Base-by-base conservation (phyloP, 2,113 vertebrate genomes). In the Lontra canadensis region DNA sequence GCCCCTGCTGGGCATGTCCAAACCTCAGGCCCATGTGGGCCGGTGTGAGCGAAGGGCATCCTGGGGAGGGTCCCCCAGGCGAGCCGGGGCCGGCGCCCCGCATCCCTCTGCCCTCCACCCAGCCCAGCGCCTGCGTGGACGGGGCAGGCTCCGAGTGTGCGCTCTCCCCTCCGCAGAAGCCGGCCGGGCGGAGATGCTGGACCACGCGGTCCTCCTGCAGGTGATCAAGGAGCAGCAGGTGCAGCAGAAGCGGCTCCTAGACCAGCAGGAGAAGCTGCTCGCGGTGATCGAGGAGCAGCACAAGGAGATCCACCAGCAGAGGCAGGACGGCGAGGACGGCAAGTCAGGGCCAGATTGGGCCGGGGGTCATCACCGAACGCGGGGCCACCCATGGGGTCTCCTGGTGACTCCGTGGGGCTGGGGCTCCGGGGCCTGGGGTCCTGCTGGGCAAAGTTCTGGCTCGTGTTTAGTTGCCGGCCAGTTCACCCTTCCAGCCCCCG, bases 161-260 rank as follows among this genome's bases (percentile, higher is more conserved):
- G 14, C 44, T 1, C 49, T 25, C 80, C 90, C 89, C 42, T 10
- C 18, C 17, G 25, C 95, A 99, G 99, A 99, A 91, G 98, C 97
- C 0, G 98, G 97, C 47, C 97, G 98, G 85, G 98, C n/a, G 0
- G 99, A 99, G 95, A 98, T 99, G 98, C 98, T 99, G 14, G 99
- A 99, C 98, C 99, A 99, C 0, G 99, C 99, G 0, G 59, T 99
- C 90, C 99, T 99, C 67, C 99, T 99, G 97, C 99, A 99, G 98
- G 99, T 99, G 93, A 99, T 99, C 97, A 99, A 99, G 83, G 99
- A 99, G 95, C 99, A 99, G 98, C 99, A 99, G 96, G 99, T 99
- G 84, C 99, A 99, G 98, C 99, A 99, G 49, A 99, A 99, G 98
- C 99, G 99, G 85, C 99, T 99, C 10, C 98, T 99, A 8, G 99